These are phyloP conservation scores for Epinephelus lanceolatus DNA, from an alignment of 2,113 vertebrate genomes.

Conservation along the genomic window DNA sequence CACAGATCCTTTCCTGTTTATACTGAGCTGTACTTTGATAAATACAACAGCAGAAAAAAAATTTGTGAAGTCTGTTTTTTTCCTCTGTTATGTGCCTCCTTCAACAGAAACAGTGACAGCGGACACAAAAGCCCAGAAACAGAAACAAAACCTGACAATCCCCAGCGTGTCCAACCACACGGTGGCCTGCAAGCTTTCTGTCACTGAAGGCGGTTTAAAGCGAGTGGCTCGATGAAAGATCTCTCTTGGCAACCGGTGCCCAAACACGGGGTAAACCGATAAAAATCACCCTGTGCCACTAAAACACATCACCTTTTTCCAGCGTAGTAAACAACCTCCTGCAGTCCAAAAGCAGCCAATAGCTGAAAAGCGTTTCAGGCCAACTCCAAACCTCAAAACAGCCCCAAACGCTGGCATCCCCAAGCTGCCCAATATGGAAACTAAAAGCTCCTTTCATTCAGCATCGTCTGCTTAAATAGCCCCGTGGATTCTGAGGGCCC, in stretches of 20 bases:
- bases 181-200: conserved; percentile 49
- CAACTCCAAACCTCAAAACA: conserved; percentile 56
- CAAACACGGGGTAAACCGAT: conserved; percentile 59
- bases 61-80: not conserved
- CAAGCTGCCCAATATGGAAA: conserved; percentile 37
- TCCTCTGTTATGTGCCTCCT: not conserved
- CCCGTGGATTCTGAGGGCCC: conserved; percentile 4
- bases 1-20: too few relatives aligned
- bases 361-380: conserved; percentile 50
- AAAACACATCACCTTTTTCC: conserved; percentile 59
- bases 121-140: conserved; percentile 3
- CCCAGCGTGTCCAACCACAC: conserved; percentile 10
- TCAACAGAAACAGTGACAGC: conserved; percentile 8
- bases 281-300: conserved; percentile 39
- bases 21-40: too few relatives aligned
- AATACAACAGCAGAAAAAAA: not conserved
- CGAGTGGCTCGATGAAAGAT: conserved; percentile 64
- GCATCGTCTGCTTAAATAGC: conserved; percentile 32
- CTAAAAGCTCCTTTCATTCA: conserved; percentile 67
- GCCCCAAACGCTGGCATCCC: conserved; percentile 42
- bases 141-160: not conserved
- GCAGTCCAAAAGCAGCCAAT: conserved; percentile 44
- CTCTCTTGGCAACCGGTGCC: conserved; percentile 56
- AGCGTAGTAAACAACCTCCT: conserved; percentile 55
- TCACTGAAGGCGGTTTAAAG: conserved; percentile 45